Conservation (phyloP, 2,113 vertebrate species). For the Malurus elegans region DNA sequence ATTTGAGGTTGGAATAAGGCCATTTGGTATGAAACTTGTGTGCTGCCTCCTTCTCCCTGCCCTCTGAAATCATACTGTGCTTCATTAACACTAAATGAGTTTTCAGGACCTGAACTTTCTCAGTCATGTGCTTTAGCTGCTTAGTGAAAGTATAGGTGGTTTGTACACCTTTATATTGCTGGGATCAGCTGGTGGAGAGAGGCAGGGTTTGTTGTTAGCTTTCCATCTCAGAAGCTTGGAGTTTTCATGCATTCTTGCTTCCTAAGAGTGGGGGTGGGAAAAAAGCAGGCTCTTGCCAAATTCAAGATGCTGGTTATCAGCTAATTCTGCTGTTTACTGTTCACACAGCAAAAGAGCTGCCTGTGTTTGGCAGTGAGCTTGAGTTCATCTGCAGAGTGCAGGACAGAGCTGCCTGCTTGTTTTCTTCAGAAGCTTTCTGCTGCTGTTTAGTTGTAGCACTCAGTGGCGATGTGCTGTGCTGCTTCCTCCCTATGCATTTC, state of each 20-base stretch:
- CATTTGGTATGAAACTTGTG: neutral
- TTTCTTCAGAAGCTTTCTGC: neutral
- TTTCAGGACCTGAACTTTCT: neutral
- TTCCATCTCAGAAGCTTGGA: neutral
- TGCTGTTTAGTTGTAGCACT: neutral
- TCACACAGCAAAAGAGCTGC: neutral
- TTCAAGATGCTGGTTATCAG: neutral
- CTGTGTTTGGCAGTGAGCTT: neutral
- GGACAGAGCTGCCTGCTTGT: neutral
- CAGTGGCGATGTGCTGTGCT: fast-evolving
- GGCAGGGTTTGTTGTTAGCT: neutral
- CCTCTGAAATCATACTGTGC: neutral
- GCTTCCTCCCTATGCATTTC: fast-evolving
- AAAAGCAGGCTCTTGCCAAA: neutral
- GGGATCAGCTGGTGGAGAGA: conserved; percentile 25
- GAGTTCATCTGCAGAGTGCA: neutral
- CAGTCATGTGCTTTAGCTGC: neutral
- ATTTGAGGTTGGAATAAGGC: neutral
- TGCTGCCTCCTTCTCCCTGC: neutral
- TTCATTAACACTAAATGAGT: neutral
- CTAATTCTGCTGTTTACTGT: conserved; percentile 1
- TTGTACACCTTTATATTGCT: neutral
- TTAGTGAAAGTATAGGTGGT: neutral
- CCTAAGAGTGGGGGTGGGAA: neutral
- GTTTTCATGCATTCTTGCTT: neutral